A percentile compares a stretch with the other conserved stretches of the same genome.
Conservation (phyloP, 1,140 invertebrate genomes). For the Ptiloglossa arizonensis region DNA sequence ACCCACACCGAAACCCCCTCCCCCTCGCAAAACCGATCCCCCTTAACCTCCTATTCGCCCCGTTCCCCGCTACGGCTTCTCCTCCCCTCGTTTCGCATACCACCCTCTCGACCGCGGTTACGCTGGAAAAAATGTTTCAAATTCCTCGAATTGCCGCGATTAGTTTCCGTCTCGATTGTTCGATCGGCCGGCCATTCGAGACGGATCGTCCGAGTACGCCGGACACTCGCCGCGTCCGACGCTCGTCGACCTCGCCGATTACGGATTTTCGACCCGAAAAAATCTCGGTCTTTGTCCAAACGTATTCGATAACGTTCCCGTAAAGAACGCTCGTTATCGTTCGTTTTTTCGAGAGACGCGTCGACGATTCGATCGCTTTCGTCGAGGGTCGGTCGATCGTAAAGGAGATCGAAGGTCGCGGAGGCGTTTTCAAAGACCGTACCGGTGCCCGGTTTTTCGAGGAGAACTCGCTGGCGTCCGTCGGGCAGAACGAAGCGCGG, state of each 20-base stretch:
- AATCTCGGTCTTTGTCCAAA: not conserved
- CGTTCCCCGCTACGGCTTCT: not conserved
- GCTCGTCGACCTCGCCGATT: conserved; percentile 35
- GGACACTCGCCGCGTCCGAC: conserved; percentile 13
- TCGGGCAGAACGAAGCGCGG: not conserved
- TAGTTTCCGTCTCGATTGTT: conserved; percentile 68
- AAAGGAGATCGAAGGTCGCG: no score
- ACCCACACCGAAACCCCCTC: not conserved
- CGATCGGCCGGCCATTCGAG: conserved; percentile 23
- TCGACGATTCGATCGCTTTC: no score
- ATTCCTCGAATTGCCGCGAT: conserved; percentile 65
- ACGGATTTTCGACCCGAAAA: not conserved
- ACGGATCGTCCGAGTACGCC: not conserved
- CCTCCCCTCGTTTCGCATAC: not conserved
- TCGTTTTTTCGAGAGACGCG: no score
- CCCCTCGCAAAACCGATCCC: no score
- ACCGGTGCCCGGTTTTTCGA: not conserved
- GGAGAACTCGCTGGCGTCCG: no score
- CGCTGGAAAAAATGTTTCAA: conserved; percentile 64
- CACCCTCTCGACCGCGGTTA: conserved; percentile 16
- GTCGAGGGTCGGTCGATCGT: no score
- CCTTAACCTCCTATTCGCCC: no score
- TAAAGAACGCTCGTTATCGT: not conserved
- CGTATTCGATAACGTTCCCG: no score
- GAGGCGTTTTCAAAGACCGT: no score